phyloP scores from a whole-genome alignment of 2,113 vertebrate species.

The Xiphophorus couchianus region DNA sequence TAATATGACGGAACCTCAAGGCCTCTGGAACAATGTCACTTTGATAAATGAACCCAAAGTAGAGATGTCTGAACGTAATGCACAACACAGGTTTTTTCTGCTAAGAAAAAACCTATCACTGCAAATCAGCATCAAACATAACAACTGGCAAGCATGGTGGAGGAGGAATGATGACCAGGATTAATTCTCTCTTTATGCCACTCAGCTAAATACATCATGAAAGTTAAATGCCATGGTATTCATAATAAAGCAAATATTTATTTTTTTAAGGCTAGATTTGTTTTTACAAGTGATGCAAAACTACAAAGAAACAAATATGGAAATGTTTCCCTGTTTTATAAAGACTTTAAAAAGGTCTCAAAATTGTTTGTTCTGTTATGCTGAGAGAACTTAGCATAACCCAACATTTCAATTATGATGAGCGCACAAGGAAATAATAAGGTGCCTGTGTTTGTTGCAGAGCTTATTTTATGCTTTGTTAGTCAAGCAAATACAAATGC shows the following conservation, averaged over 20 bases:
- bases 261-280: neutral
- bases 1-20: no score
- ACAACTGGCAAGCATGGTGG: neutral
- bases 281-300: neutral
- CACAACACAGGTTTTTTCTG: no score
- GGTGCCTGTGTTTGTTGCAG: conserved; percentile 30
- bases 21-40: no score
- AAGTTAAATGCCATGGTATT: neutral
- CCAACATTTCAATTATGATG: conserved; percentile 34
- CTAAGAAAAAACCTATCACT: neutral
- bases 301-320: conserved; percentile 11
- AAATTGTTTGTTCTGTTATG: neutral
- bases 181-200: neutral
- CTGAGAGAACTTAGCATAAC: conserved; percentile 11
- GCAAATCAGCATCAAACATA: neutral
- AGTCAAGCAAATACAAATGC: conserved; percentile 35
- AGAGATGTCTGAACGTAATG: no score
- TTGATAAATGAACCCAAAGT: no score
- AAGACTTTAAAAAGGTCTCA: conserved; percentile 1
- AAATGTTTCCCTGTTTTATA: conserved; percentile 13
- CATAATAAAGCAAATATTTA: neutral
- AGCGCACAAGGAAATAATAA: conserved; percentile 11
- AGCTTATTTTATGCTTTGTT: conserved; percentile 46
- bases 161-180: neutral
- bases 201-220: neutral